These are phyloP conservation scores for Pao palembangensis DNA, from an alignment of 2,113 vertebrate genomes.

Conservation along the genomic window DNA sequence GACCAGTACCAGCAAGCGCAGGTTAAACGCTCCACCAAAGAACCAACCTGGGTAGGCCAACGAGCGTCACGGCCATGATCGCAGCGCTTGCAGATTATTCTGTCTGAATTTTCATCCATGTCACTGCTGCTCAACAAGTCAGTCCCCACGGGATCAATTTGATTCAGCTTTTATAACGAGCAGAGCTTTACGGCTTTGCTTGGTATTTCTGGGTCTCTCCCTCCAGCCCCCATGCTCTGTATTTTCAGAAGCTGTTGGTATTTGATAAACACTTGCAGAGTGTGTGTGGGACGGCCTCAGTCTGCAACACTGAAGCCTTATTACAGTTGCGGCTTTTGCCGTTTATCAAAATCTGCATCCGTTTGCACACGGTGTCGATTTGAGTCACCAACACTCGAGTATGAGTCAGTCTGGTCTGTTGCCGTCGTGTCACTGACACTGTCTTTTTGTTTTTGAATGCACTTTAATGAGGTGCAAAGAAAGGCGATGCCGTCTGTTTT, in stretches of 20 bases:
- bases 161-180: constrained; percentile 53
- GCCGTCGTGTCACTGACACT: too few relatives aligned
- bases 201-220: constrained; percentile 56
- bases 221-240: constrained; percentile 37
- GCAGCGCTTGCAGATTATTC: constrained; percentile 23
- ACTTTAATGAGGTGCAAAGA: too few relatives aligned
- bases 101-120: constrained; percentile 37
- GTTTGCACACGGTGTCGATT: too few relatives aligned
- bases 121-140: constrained; percentile 35
- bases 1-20: not conserved
- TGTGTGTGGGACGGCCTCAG: constrained; percentile 44
- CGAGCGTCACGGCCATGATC: constrained; percentile 3
- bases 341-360: constrained; percentile 2
- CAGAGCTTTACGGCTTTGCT: constrained; percentile 36
- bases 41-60: not conserved
- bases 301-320: constrained; percentile 23
- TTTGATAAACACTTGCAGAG: constrained; percentile 52
- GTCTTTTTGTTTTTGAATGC: too few relatives aligned
- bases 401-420: too few relatives aligned
- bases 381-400: too few relatives aligned
- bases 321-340: constrained; percentile 1
- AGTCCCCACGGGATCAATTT: constrained; percentile 51
- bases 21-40: not conserved
- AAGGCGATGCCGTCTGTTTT: too few relatives aligned
- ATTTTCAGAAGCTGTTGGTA: constrained; percentile 39